phyloP scores from a whole-genome alignment of 2,797 vertebrate species.

The Darevskia mixta region DNA sequence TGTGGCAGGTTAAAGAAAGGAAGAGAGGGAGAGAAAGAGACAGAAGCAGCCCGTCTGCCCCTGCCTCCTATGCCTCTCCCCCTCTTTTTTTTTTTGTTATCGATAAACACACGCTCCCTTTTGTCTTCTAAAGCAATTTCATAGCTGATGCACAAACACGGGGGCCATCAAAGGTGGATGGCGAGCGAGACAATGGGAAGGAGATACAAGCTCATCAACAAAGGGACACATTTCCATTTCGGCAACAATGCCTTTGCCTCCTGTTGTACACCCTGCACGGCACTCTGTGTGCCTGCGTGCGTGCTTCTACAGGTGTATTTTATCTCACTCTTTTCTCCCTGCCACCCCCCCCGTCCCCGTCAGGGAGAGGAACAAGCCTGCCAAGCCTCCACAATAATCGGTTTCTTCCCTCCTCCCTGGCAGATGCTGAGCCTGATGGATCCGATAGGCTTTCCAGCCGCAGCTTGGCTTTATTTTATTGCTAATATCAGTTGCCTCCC shows the following conservation, averaged over 20 bases:
- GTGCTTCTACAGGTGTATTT: conserved; percentile 11
- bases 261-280: conserved; percentile 2
- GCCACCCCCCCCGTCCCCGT: accelerated
- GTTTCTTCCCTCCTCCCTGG: conserved; percentile 8
- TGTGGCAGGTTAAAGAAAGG: conserved; percentile 10
- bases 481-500: not conserved
- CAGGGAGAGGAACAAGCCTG: not conserved
- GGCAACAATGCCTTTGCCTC: conserved; percentile 58
- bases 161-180: conserved; percentile 68
- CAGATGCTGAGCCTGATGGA: conserved; percentile 57
- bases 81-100: conserved; percentile 46
- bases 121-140: conserved; percentile 76
- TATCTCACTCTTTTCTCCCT: conserved; percentile 17
- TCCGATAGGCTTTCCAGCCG: conserved; percentile 55
- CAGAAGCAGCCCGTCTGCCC: not conserved
- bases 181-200: conserved; percentile 69
- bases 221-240: conserved; percentile 71
- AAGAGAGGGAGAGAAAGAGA: not conserved
- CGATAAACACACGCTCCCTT: conserved; percentile 39
- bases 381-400: conserved; percentile 38
- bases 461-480: not conserved
- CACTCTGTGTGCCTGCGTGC: conserved; percentile 38
- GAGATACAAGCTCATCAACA: conserved; percentile 69
- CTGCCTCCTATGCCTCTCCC: conserved; percentile 49
- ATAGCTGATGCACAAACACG: conserved; percentile 72